These are phyloP conservation scores for Drosophila diplacantha DNA, from an alignment of 2,888 invertebrate genomes.

Conservation along the genomic window DNA sequence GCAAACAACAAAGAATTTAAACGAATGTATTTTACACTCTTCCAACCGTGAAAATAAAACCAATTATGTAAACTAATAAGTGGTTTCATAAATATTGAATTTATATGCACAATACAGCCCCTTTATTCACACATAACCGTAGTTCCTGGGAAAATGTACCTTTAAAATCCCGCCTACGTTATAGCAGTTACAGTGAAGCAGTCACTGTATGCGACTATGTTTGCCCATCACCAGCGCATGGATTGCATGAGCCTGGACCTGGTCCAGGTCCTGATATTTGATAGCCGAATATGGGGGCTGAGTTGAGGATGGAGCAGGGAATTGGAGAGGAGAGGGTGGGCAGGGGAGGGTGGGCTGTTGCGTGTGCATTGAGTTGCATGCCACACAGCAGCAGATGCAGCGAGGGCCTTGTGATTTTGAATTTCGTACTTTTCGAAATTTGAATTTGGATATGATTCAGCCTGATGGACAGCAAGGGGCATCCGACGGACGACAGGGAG, in stretches of 20 bases:
- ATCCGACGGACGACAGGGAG: neutral
- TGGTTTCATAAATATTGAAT: neutral
- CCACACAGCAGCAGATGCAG: constrained; percentile 27
- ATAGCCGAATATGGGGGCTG: constrained; percentile 52
- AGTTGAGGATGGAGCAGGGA: constrained; percentile 30
- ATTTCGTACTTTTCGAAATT: constrained; percentile 54
- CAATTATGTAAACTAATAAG: neutral
- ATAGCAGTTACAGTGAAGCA: constrained; percentile 25
- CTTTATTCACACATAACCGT: neutral
- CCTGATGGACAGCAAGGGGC: constrained; percentile 18
- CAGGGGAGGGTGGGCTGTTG: constrained; percentile 5
- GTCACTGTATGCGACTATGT: constrained; percentile 17
- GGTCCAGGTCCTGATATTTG: constrained; percentile 55
- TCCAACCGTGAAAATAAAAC: neutral
- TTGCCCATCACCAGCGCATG: constrained; percentile 11
- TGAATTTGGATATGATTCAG: constrained; percentile 59
- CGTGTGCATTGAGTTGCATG: constrained; percentile 53
- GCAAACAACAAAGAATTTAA: too few species aligned
- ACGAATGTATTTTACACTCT: neutral
- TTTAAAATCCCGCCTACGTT: neutral
- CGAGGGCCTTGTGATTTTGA: constrained; percentile 47
- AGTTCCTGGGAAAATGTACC: neutral
- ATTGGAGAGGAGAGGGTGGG: neutral
- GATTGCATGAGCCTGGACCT: constrained; percentile 16
- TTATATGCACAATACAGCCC: neutral